Evolutionary conservation across 2,888 invertebrate species (phyloP), one percentile per base, ranked within the genome.

Genomic region (Eupelmus urozonus): DNA sequence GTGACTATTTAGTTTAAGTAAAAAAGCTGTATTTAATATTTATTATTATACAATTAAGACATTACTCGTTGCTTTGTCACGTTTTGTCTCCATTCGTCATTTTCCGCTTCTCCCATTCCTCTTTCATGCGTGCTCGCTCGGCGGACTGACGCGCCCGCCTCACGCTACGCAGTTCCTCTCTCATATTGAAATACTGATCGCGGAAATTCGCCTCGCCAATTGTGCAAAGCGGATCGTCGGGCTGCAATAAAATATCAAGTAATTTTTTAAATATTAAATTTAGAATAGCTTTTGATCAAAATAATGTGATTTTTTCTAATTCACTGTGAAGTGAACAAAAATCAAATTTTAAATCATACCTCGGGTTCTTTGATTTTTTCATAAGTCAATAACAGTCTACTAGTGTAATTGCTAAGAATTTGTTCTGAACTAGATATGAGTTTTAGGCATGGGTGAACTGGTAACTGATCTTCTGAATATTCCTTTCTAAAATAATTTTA

Each of bases 341-440:
- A 2, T 45, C 2, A 40, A 29, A 59, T 16, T 63, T 23, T 27
- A 4, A 76, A 62, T 62, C 20, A 75, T 82, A 87, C 90, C 18
- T 87, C 85, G 0, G 92, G 91, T 78, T 94, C 93, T 25, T 90
- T 88, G 0, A 92, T 88, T 91, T 98, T 98, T 89, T 95, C 93
- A 90, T 96, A 97, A 0, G 97, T 97, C 29, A 98, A 92, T 55
- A 98, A 91, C 62, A 97, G 90, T 27, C 98, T 92, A 13, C 96
- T 94, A 0, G 97, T 95, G 83, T 94, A 92, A 83, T 93, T 93
- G 16, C 95, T 96, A 65, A 99, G 90, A 20, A 93, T 91, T 90
- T 99, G 99, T 90, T 99, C 98, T 9, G 96, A 96, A 91, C 97
- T 98, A 25, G 94, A 93, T 45, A 96, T 90, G 69, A 99, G 89